Evolutionary conservation across 2,797 vertebrate species (phyloP).

Genomic region (Phoxinus dragarum): DNA sequence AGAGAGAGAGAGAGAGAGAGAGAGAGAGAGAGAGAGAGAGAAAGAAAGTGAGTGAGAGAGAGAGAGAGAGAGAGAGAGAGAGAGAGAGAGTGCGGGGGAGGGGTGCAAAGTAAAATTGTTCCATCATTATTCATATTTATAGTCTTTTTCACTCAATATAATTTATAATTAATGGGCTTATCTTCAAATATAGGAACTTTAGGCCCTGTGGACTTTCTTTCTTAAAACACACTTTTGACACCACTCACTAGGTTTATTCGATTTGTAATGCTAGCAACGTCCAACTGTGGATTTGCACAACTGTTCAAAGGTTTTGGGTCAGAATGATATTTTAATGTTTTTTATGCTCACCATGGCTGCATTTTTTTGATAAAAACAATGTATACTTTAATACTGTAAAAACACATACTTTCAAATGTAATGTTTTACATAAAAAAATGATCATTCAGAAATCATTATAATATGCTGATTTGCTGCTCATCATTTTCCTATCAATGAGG

Average conservation of each 20-base stretch:
- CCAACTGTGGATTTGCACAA: background rate
- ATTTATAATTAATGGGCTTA: background rate
- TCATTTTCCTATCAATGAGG: background rate
- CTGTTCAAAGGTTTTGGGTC: background rate
- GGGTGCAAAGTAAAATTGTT: background rate
- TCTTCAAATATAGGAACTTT: background rate
- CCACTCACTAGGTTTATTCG: background rate
- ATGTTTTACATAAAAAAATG: too few relatives aligned
- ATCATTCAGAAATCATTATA: background rate
- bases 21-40: background rate
- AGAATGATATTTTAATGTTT: background rate
- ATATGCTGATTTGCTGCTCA: background rate
- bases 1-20: too few relatives aligned
- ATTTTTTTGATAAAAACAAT: background rate
- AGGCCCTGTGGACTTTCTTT: background rate
- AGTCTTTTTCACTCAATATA: background rate
- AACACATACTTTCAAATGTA: background rate
- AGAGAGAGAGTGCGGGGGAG: background rate
- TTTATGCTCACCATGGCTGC: background rate
- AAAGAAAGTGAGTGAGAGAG: background rate
- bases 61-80: background rate
- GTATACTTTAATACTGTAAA: background rate
- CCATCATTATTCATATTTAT: background rate
- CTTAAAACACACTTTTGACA: background rate
- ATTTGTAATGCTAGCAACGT: background rate